A percentile compares a stretch with the other conserved stretches of the same genome.
Conservation (phyloP, 37 sponge, comb jelly and placozoan genomes). For the Hexactinellida sp. region DNA sequence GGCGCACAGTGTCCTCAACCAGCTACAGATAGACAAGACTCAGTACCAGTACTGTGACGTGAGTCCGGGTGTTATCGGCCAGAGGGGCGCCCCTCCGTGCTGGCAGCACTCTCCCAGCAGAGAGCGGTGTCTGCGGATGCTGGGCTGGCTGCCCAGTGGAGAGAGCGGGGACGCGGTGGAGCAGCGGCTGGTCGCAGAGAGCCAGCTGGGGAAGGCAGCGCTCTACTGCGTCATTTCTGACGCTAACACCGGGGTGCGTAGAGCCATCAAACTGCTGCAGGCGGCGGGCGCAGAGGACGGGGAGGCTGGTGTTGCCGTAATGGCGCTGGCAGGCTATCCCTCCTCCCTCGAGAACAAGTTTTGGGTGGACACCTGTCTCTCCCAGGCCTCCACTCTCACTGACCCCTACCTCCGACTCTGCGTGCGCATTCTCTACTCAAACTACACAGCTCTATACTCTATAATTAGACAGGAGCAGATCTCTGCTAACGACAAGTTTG, state of each 20-base stretch:
- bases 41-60: neutral
- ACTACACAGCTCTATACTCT: neutral
- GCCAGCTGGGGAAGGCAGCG: neutral
- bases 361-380: neutral
- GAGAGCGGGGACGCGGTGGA: neutral
- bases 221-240: neutral
- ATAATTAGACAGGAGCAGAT: neutral
- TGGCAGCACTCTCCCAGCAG: neutral
- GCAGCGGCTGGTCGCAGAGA: neutral
- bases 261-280: neutral
- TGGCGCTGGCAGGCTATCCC: neutral
- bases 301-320: neutral
- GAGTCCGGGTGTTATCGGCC: neutral
- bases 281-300: neutral
- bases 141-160: neutral
- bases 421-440: neutral
- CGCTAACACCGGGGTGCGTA: neutral
- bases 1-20: neutral
- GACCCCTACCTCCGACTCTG: slow-evolving; percentile 4
- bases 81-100: neutral
- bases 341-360: neutral
- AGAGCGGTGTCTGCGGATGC: neutral
- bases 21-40: neutral
- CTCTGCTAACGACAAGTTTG: neutral
- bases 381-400: neutral